Base-by-base conservation (phyloP, 2,797 vertebrate species). In the Lemur catta region DNA sequence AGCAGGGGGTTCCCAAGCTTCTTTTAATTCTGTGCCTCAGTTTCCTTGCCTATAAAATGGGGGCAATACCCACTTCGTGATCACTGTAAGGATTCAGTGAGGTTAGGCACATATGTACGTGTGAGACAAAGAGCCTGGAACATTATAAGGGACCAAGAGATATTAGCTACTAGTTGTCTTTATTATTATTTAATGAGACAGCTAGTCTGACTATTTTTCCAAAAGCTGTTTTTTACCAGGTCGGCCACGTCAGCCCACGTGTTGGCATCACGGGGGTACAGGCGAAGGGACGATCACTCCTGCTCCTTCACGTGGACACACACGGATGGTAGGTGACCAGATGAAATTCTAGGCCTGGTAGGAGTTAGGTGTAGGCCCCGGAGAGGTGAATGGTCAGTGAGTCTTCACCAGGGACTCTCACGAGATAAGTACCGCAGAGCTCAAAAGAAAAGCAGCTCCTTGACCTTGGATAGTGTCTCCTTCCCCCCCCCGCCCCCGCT, bases 371-470 rank as follows among this genome's bases (percentile, higher is more conserved):
- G 26, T 12, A 35, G 28, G 35, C 22, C 78, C 15, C 57, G 6
- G 52, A 81, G 57, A 13, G 5, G 8, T 0, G 30, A 14, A 12
- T 0, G 0, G 13, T 13, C 9, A 35, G 7, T 35, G 50, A 41
- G 46, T 33, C 13, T 4, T 43, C 13, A 43, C 41, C 48, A 76
- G 24, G 63, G 71, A n/a, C 55, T 33, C 6, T 72, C 48, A n/a
- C 0, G 7, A 57, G 59, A n/a, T 8, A 4, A 14, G 10, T 38
- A 30, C 14, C 2, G 1, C 0, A 55, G 52, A 50, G 12, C 20
- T 57, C 18, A 22, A 28, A 71, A 28, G 52, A n/a, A 76, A 69
- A 55, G 22, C 1, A 2, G 24, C 69, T 46, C 38, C 14, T 41
- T 65, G 20, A 7, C 80, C 55, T 38, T 4, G 26, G 38, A 50